These are phyloP conservation scores for Garrulus glandarius DNA, from an alignment of 2,797 vertebrate genomes.

Conservation along the genomic window DNA sequence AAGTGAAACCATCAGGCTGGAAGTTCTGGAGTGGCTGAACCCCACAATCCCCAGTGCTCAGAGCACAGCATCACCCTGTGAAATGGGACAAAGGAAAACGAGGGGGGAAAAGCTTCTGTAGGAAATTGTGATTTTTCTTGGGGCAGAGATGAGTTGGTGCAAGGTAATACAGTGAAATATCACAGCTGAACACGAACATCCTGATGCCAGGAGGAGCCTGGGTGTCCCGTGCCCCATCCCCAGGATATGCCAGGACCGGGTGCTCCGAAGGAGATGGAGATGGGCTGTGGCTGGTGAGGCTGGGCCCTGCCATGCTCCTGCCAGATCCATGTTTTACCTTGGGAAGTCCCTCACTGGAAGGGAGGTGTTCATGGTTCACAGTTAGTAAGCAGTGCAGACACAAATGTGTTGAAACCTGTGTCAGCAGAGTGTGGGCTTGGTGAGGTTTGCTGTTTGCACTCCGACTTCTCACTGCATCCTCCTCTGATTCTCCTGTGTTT, in stretches of 20 bases:
- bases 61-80: neutral
- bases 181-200: fast-evolving
- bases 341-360: fast-evolving
- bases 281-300: neutral
- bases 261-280: neutral
- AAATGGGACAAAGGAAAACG: fast-evolving
- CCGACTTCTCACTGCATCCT: neutral
- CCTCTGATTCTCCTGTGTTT: neutral
- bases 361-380: neutral
- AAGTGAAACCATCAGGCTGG: neutral
- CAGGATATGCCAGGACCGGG: neutral
- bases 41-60: fast-evolving
- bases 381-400: neutral
- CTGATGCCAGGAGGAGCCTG: neutral
- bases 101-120: neutral
- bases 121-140: neutral
- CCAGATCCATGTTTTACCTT: fast-evolving
- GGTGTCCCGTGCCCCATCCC: neutral
- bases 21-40: neutral
- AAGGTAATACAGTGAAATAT: neutral
- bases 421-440: neutral
- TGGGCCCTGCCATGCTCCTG: neutral
- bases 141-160: neutral
- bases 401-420: neutral
- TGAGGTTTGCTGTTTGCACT: neutral